These are phyloP conservation scores for Leptobrachium leishanense DNA, from an alignment of 2,113 vertebrate species.

Conservation along the genomic window DNA sequence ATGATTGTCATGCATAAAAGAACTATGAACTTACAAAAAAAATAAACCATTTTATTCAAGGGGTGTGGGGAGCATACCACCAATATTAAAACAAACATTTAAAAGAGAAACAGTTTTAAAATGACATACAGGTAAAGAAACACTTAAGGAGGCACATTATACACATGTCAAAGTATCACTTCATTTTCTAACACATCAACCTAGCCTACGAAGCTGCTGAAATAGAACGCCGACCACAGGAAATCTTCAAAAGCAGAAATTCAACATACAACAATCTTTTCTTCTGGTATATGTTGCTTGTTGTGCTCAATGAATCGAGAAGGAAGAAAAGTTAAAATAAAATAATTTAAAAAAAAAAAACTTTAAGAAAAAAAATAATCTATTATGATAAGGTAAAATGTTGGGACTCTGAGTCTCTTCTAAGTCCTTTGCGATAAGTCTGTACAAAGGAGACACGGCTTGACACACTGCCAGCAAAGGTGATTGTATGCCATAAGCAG, in stretches of 20 bases:
- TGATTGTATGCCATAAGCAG: slow-evolving; percentile 24
- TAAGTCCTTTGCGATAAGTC: slow-evolving; percentile 42
- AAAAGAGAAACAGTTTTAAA: slow-evolving; percentile 24
- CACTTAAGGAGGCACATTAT: slow-evolving; percentile 10
- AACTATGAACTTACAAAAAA: slow-evolving; percentile 37
- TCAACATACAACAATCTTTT: slow-evolving; percentile 8
- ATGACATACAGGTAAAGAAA: slow-evolving; percentile 35
- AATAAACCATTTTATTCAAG: slow-evolving; percentile 41
- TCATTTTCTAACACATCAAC: neutral
- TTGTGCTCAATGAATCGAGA: neutral
- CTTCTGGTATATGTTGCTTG: neutral
- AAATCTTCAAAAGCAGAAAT: neutral
- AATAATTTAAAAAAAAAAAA: neutral
- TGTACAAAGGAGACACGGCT: slow-evolving; percentile 22
- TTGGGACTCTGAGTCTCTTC: slow-evolving; percentile 33
- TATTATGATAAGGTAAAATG: too few relatives aligned
- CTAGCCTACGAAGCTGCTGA: neutral
- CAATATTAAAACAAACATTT: slow-evolving; percentile 35
- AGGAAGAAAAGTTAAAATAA: slow-evolving; percentile 3
- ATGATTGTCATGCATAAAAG: slow-evolving; percentile 34
- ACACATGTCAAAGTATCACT: neutral
- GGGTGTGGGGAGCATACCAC: slow-evolving; percentile 22
- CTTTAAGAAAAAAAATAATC: too few relatives aligned
- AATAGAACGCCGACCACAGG: neutral
- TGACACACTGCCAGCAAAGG: slow-evolving; percentile 23